Percentiles rank a stretch among this genome's conserved stretches.
These are phyloP conservation scores for Trichosurus vulpecula DNA, from an alignment of 2,797 vertebrate genomes.

Conservation along the genomic window DNA sequence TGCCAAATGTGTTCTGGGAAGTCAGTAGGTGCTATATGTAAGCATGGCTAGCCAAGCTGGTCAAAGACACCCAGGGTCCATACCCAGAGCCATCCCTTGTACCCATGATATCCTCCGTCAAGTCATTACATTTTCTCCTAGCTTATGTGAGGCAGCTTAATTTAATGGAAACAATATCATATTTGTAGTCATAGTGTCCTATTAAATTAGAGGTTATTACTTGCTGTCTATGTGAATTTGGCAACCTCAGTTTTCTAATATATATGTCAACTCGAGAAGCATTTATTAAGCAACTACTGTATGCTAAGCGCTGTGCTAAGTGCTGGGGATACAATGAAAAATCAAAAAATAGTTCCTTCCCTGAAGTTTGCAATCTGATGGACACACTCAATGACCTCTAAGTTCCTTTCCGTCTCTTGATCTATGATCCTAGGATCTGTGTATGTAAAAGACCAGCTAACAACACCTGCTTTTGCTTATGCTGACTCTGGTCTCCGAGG, in stretches of 20 bases:
- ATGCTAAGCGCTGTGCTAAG: not conserved
- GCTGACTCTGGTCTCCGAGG: constrained; percentile 10
- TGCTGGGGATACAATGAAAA: not conserved
- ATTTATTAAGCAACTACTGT: not conserved
- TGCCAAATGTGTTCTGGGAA: not conserved
- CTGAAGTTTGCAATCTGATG: not conserved
- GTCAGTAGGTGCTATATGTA: constrained; percentile 14
- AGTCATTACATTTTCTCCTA: not conserved
- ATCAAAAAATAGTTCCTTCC: not conserved
- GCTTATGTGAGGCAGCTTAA: not conserved
- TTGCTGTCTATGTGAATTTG: not conserved
- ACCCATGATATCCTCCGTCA: not conserved
- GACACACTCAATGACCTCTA: not conserved
- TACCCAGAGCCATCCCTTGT: not conserved
- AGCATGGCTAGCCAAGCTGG: not conserved
- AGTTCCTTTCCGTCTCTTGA: not conserved
- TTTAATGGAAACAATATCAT: not conserved
- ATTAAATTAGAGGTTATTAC: not conserved
- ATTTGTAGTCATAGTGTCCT: not conserved
- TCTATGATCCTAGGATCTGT: not conserved
- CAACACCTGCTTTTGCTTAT: not conserved
- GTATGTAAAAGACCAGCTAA: not conserved
- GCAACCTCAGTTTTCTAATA: not conserved
- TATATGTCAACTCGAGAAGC: not conserved
- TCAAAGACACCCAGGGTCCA: constrained; percentile 11